Percentiles rank a stretch among this genome's conserved stretches.
Conservation (phyloP, 2,888 invertebrate genomes). For the Sipha maydis region DNA sequence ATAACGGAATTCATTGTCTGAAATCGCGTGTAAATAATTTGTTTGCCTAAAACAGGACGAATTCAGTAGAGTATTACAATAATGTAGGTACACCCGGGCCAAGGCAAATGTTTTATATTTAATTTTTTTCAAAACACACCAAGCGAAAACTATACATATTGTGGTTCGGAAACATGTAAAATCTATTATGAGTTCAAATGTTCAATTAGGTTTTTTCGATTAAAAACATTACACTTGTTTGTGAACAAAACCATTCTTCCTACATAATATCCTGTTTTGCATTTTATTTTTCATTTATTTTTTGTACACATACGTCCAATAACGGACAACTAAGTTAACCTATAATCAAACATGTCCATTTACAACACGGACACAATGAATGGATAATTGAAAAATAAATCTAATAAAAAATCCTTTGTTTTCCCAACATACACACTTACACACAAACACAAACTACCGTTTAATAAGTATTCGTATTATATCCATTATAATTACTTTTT, state of each 20-base stretch:
- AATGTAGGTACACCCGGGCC: background rate
- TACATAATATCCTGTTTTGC: background rate
- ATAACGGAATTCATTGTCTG: background rate
- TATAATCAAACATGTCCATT: constrained; percentile 33
- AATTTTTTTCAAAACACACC: background rate
- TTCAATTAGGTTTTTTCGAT: constrained; percentile 36
- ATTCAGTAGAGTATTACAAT: background rate
- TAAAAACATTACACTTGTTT: constrained; percentile 23
- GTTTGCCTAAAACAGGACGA: background rate
- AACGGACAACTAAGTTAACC: background rate
- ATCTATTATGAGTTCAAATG: constrained; percentile 1
- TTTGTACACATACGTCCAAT: background rate
- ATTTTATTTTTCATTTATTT: background rate
- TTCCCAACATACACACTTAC: background rate
- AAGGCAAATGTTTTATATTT: background rate
- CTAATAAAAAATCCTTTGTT: constrained; percentile 22
- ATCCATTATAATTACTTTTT: background rate
- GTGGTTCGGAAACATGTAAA: constrained; percentile 1
- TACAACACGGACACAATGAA: constrained; percentile 3
- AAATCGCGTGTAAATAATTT: background rate
- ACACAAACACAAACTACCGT: background rate
- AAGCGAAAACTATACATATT: background rate
- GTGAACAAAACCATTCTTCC: background rate
- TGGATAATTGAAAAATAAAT: constrained; percentile 31
- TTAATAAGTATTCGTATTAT: background rate